Conservation (phyloP, 2,113 vertebrate genomes). For the Sylvilagus bachmani region DNA sequence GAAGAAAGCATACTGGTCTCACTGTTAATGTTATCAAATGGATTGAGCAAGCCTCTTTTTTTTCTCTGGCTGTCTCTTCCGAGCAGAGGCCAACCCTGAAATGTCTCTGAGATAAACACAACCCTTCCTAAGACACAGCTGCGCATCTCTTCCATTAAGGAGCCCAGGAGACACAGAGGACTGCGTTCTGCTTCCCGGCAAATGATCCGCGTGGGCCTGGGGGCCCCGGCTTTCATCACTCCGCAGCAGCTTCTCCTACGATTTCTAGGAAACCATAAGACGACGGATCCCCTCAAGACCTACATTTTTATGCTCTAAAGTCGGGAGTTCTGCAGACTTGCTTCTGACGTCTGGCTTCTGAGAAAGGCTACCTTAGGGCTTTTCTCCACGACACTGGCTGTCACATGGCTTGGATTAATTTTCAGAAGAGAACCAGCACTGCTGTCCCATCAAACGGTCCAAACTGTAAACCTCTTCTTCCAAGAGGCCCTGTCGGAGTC, state of each 20-base stretch:
- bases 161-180: constrained; percentile 10
- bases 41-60: not conserved
- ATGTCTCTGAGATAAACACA: not conserved
- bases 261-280: constrained; percentile 59
- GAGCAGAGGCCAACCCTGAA: not conserved
- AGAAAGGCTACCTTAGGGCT: not conserved
- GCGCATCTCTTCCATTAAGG: constrained; percentile 37
- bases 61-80: not conserved
- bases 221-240: constrained; percentile 51
- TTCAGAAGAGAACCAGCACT: not conserved
- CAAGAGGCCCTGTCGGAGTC: not conserved
- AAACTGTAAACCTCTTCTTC: not conserved
- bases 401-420: not conserved
- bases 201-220: not conserved
- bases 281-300: not conserved
- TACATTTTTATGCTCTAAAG: constrained; percentile 1
- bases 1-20: not conserved
- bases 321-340: not conserved
- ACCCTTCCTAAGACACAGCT: not conserved
- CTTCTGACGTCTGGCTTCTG: not conserved
- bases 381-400: not conserved
- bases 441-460: not conserved
- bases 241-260: not conserved
- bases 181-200: constrained; percentile 43
- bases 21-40: not conserved